These are phyloP conservation scores for Phaethon lepturus DNA, from an alignment of 2,113 vertebrate species.

Conservation along the genomic window DNA sequence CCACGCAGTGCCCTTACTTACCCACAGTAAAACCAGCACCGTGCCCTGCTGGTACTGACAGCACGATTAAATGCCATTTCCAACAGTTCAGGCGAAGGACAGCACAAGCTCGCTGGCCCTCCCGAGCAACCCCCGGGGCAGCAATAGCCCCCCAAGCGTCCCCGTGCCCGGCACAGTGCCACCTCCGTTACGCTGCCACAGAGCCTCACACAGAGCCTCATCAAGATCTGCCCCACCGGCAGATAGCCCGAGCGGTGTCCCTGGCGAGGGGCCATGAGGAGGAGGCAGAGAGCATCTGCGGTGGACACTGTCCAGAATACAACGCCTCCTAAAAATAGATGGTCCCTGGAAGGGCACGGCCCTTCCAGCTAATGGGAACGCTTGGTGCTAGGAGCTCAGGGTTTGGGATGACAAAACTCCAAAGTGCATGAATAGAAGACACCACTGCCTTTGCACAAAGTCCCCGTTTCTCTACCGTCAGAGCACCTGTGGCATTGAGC, in stretches of 20 bases:
- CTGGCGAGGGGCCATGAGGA: slow-evolving; percentile 31
- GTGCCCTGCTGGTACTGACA: background rate
- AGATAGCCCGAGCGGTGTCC: background rate
- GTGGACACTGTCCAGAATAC: slow-evolving; percentile 59
- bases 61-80: background rate
- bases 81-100: background rate
- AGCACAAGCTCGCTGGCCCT: accelerated
- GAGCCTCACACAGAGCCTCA: background rate
- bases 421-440: background rate
- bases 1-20: background rate
- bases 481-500: background rate
- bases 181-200: accelerated
- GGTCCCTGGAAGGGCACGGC: background rate
- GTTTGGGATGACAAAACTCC: background rate
- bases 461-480: accelerated
- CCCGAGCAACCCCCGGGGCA: accelerated
- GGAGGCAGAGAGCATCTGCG: slow-evolving; percentile 49
- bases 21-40: background rate
- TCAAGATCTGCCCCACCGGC: background rate
- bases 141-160: background rate
- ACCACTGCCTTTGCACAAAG: background rate
- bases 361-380: background rate
- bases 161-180: accelerated
- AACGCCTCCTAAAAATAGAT: slow-evolving; percentile 62
- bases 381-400: background rate